Conservation (phyloP, 1,140 invertebrate genomes). For the Macrotrachela quadricornifera region DNA sequence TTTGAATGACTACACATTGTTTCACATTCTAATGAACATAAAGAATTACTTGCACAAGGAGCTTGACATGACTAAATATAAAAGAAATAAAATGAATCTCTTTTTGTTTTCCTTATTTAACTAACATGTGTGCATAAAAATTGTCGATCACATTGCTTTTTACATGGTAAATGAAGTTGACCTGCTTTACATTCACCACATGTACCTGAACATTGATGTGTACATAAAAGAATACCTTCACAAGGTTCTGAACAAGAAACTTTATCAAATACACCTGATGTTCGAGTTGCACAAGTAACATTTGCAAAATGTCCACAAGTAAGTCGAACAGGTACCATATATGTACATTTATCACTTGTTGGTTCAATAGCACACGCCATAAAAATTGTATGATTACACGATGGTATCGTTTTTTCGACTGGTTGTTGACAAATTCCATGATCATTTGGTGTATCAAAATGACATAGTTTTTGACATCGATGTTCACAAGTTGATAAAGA, state of each 20-base stretch:
- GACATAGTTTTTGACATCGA: conserved; percentile 9
- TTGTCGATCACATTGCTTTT: conserved; percentile 11
- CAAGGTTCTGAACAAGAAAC: conserved; percentile 17
- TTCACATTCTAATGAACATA: conserved; percentile 37
- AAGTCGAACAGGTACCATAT: no score
- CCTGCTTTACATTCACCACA: conserved; percentile 40
- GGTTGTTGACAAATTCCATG: background rate
- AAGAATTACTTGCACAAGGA: conserved; percentile 24
- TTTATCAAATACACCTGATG: no score
- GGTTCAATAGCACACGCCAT: no score
- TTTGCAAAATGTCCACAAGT: no score
- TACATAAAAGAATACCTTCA: conserved; percentile 31
- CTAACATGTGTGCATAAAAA: no score
- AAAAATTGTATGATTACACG: conserved; percentile 3
- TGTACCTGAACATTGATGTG: conserved; percentile 37
- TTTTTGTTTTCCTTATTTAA: no score
- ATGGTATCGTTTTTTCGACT: background rate
- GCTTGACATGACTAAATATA: background rate
- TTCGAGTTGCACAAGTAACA: no score
- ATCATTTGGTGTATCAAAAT: background rate
- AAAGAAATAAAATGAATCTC: no score
- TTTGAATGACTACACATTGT: conserved; percentile 35
- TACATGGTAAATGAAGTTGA: conserved; percentile 36
- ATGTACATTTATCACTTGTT: no score
- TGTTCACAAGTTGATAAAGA: conserved; percentile 8